Percentiles rank a stretch among this genome's conserved stretches.
phyloP scores from a whole-genome alignment of 2,113 vertebrate species.

The Ranitomeya variabilis region DNA sequence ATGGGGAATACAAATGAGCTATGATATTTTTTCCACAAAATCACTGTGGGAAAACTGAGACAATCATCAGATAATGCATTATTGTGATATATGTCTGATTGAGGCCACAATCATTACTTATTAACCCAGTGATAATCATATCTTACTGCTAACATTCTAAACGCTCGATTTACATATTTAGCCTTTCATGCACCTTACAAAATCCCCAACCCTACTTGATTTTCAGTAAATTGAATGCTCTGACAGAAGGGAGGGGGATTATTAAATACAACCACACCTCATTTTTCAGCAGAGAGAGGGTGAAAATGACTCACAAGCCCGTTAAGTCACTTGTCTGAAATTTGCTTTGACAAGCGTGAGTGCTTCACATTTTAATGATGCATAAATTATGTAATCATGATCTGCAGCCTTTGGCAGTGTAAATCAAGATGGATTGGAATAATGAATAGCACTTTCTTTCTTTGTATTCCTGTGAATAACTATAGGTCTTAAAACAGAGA shows the following conservation, averaged over 20 bases:
- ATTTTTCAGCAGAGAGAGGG: conserved; percentile 17
- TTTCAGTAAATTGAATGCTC: neutral
- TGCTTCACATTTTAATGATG: conserved; percentile 56
- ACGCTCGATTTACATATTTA: neutral
- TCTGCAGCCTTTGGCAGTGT: conserved; percentile 51
- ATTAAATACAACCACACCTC: conserved; percentile 39
- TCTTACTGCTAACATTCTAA: neutral
- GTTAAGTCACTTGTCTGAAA: conserved; percentile 53
- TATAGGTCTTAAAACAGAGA: neutral
- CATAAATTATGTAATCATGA: conserved; percentile 57
- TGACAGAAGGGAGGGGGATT: neutral
- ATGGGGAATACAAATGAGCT: neutral
- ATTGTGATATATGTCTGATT: conserved; percentile 6
- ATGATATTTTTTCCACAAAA: neutral
- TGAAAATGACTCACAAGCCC: conserved; percentile 45
- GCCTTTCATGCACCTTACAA: neutral
- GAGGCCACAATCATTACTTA: neutral
- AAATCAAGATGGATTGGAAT: conserved; percentile 57
- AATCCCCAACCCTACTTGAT: conserved; percentile 9
- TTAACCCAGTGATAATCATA: neutral
- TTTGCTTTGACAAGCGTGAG: conserved; percentile 54
- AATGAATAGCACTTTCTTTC: conserved; percentile 51
- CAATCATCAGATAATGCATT: neutral
- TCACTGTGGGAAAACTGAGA: neutral
- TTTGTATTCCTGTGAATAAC: conserved; percentile 43